Conservation (phyloP, 2,888 invertebrate species). For the Drosophila diplacantha region DNA sequence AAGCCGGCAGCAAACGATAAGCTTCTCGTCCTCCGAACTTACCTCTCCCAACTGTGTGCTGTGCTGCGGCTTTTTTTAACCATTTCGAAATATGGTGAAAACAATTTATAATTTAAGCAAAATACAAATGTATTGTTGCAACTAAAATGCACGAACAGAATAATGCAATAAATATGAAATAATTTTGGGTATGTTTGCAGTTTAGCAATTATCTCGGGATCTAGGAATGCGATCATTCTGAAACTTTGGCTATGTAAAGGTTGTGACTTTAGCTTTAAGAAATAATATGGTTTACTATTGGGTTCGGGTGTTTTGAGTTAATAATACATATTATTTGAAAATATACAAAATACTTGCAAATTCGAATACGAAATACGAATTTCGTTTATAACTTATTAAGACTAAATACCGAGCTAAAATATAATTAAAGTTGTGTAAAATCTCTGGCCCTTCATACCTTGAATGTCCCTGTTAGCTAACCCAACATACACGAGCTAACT, state of each 20-base stretch:
- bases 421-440: no score
- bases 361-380: no score
- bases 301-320: not conserved
- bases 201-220: not conserved
- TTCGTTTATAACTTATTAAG: no score
- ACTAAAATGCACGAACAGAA: conserved; percentile 9
- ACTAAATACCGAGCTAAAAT: not conserved
- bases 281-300: no score
- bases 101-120: conserved; percentile 33
- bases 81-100: conserved; percentile 26
- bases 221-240: not conserved
- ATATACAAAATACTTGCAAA: rapidly evolving
- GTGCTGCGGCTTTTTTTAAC: conserved; percentile 29
- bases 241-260: not conserved
- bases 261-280: not conserved
- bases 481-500: not conserved
- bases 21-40: conserved; percentile 19
- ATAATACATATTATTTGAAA: not conserved
- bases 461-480: conserved; percentile 2
- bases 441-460: conserved; percentile 11
- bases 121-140: conserved; percentile 14
- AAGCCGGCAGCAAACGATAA: conserved; percentile 32
- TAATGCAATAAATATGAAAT: conserved; percentile 21
- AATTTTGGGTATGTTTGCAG: not conserved
- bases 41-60: not conserved